A percentile compares a stretch with the other conserved stretches of the same genome.
Conservation (phyloP, 2,888 invertebrate species). For the Caenorhabditis sp. region DNA sequence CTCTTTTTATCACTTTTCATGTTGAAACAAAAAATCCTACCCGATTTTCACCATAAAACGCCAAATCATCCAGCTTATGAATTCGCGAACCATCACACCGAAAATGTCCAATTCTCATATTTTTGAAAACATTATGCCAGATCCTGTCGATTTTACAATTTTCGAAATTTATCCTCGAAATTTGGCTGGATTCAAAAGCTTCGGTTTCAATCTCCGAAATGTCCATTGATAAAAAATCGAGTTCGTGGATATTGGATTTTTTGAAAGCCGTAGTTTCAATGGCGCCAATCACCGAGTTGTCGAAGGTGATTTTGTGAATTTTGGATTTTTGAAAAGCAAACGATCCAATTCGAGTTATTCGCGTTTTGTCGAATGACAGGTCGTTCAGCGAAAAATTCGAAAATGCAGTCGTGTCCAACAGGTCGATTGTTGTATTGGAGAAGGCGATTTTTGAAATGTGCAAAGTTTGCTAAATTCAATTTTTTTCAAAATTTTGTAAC, state of each 20-base stretch:
- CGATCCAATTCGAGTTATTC: neutral
- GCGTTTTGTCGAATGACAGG: constrained; percentile 5
- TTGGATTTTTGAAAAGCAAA: neutral
- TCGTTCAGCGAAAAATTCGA: constrained; percentile 19
- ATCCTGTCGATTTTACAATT: constrained; percentile 24
- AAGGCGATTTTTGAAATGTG: constrained; percentile 7
- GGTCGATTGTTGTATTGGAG: constrained; percentile 31
- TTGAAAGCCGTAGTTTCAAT: constrained; percentile 20
- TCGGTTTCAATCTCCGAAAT: constrained; percentile 9
- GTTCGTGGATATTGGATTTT: constrained; percentile 18
- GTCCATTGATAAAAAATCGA: constrained; percentile 22
- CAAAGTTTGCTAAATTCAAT: neutral
- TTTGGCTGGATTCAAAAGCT: neutral
- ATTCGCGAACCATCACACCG: constrained; percentile 24
- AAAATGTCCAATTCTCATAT: constrained; percentile 5
- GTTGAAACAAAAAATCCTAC: neutral
- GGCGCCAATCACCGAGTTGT: constrained; percentile 13
- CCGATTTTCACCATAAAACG: constrained; percentile 24
- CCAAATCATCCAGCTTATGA: constrained; percentile 17
- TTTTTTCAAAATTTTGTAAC: neutral
- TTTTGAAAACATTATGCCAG: constrained; percentile 11
- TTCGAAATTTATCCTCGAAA: neutral
- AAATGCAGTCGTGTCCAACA: constrained; percentile 16
- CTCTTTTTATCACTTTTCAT: too few species aligned
- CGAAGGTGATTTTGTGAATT: neutral